Evolutionary conservation across 37 sponge, comb jelly and placozoan genomes (phyloP).

Genomic region (Beroe forskalii): DNA sequence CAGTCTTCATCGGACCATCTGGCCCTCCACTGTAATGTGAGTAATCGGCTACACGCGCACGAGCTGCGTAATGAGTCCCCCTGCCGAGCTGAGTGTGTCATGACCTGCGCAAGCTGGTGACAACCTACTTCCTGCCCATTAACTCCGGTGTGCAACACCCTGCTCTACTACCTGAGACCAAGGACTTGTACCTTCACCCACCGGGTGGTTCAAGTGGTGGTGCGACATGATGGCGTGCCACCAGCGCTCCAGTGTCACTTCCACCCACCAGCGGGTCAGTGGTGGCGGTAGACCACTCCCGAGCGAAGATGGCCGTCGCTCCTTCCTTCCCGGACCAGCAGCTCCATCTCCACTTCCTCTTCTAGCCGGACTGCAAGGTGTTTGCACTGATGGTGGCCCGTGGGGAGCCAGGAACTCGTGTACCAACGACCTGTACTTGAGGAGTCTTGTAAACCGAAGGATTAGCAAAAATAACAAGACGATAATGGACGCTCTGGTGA

Average conservation of each 20-base stretch:
- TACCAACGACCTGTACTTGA: no score
- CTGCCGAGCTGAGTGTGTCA: neutral
- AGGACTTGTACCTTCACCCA: constrained; percentile 1
- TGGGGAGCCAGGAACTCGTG: no score
- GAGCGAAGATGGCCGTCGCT: neutral
- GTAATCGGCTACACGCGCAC: constrained; percentile 18
- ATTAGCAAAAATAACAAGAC: no score
- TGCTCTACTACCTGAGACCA: neutral
- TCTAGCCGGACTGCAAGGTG: neutral
- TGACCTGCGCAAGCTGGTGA: neutral
- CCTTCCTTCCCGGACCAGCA: neutral
- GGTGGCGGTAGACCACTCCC: neutral
- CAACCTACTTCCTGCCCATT: constrained; percentile 33
- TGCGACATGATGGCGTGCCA: neutral
- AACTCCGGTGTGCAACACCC: constrained; percentile 54
- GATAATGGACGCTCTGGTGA: no score
- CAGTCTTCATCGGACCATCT: neutral
- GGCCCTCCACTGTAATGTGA: constrained; percentile 20
- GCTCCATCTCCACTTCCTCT: neutral
- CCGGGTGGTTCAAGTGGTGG: neutral
- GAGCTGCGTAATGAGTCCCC: neutral
- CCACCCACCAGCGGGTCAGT: neutral
- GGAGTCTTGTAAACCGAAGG: no score
- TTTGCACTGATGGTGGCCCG: no score
- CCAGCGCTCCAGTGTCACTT: neutral